These are phyloP conservation scores for Eupelmus urozonus DNA, from an alignment of 2,888 invertebrate genomes.

Conservation along the genomic window DNA sequence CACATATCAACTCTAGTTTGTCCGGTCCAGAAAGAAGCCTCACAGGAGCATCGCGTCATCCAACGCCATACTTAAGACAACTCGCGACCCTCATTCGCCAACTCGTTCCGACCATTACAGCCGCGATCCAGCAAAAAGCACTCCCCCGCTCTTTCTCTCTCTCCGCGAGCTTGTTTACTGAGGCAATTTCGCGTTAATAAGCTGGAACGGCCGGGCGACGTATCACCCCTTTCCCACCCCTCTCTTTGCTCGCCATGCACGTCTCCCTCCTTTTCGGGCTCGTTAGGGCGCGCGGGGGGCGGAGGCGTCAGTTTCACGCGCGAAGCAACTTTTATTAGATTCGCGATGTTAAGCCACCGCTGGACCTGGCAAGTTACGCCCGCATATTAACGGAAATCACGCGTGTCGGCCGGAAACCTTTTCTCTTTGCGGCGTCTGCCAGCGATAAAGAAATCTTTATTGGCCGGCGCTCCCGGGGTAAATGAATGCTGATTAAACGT, in stretches of 20 bases:
- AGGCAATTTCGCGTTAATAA: conserved; percentile 73
- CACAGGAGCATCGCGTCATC: neutral
- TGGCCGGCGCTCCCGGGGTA: conserved; percentile 16
- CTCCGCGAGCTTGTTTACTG: conserved; percentile 69
- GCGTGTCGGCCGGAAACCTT: conserved; percentile 12
- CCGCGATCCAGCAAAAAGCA: neutral
- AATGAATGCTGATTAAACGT: conserved; percentile 56
- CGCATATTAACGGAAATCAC: conserved; percentile 60
- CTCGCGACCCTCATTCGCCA: neutral
- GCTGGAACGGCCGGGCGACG: conserved; percentile 65
- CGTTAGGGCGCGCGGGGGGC: conserved; percentile 61
- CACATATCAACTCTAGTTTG: no score
- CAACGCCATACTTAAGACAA: no score
- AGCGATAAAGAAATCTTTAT: conserved; percentile 53
- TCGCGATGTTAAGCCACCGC: conserved; percentile 59
- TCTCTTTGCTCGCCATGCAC: neutral
- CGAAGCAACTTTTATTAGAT: conserved; percentile 75
- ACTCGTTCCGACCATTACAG: neutral
- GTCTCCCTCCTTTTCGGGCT: conserved; percentile 50
- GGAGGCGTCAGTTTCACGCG: conserved; percentile 68
- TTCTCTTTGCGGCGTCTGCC: conserved; percentile 13
- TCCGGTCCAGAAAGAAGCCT: no score
- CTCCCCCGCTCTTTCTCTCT: neutral
- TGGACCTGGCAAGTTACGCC: conserved; percentile 61
- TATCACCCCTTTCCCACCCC: neutral